Evolutionary conservation across 2,888 invertebrate species (phyloP).

Genomic region (Buathra laborator): DNA sequence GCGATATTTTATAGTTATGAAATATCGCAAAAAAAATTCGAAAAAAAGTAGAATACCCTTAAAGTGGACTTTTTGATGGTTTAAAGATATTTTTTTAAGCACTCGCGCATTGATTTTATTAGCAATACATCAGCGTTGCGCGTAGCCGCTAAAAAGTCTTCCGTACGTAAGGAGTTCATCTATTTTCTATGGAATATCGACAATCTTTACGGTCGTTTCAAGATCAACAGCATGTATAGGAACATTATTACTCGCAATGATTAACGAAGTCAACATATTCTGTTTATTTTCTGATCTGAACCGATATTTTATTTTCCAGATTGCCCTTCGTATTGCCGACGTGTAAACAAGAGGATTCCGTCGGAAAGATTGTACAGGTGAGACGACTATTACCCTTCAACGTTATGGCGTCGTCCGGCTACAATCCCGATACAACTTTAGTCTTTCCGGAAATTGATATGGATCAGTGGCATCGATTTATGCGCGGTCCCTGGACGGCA

Average conservation of each 20-base stretch:
- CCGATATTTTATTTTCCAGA: constrained; percentile 33
- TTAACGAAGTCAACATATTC: not conserved
- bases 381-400: constrained; percentile 72
- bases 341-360: constrained; percentile 71
- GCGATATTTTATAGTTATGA: no score
- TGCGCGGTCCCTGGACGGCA: constrained; percentile 32
- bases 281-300: not conserved
- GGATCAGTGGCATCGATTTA: constrained; percentile 48
- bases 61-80: no score
- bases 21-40: no score
- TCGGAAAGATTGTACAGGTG: constrained; percentile 68
- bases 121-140: no score
- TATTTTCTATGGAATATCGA: no score
- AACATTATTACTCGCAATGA: not conserved
- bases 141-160: no score
- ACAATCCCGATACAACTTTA: constrained; percentile 56
- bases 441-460: constrained; percentile 74
- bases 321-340: constrained; percentile 74
- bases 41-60: no score
- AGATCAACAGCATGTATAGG: no score
- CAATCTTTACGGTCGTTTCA: not conserved
- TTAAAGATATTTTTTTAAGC: no score
- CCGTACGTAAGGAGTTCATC: no score
- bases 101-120: no score
- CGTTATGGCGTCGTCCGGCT: constrained; percentile 32